A percentile compares a stretch with the other conserved stretches of the same genome.
Evolutionary conservation across 2,797 vertebrate species (phyloP).

Genomic region (Micropoecilia bifurca): DNA sequence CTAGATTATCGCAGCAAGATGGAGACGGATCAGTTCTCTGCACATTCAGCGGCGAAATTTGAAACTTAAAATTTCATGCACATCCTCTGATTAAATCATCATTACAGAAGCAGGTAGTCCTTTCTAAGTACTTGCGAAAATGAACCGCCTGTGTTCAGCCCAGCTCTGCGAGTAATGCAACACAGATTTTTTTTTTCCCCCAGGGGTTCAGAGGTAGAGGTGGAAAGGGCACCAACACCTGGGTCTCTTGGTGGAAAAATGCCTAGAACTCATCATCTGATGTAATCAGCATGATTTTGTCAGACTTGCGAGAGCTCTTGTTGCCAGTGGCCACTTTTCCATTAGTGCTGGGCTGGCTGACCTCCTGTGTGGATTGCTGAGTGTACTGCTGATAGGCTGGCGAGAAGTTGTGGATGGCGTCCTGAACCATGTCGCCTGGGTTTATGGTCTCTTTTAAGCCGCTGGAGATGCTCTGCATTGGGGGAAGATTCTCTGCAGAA

Average conservation of each 20-base stretch:
- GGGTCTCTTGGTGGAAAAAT: constrained; percentile 27
- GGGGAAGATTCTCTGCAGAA: constrained; percentile 82
- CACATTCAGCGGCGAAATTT: constrained; percentile 22
- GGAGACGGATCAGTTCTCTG: constrained; percentile 26
- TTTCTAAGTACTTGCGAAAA: constrained; percentile 58
- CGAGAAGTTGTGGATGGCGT: constrained; percentile 97
- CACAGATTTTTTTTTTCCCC: constrained; percentile 39
- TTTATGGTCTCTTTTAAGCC: constrained; percentile 96
- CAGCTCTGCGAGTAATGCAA: constrained; percentile 27
- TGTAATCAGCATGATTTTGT: constrained; percentile 92
- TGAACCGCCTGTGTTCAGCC: constrained; percentile 50
- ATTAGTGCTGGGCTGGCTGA: constrained; percentile 77
- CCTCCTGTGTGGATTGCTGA: constrained; percentile 92
- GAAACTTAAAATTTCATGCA: constrained; percentile 28
- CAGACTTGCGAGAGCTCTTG: constrained; percentile 84
- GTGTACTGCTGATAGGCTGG: constrained; percentile 93
- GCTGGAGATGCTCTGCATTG: constrained; percentile 96
- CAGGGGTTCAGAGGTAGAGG: constrained; percentile 28
- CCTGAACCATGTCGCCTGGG: constrained; percentile 94
- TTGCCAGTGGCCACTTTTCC: constrained; percentile 64
- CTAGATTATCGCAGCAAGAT: constrained; percentile 40
- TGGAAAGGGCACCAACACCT: constrained; percentile 47
- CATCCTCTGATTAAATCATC: constrained; percentile 48
- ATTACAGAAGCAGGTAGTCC: constrained; percentile 35
- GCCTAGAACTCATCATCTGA: constrained; percentile 91